phyloP scores from a whole-genome alignment of 2,797 vertebrate species.

The Sylvilagus floridanus region DNA sequence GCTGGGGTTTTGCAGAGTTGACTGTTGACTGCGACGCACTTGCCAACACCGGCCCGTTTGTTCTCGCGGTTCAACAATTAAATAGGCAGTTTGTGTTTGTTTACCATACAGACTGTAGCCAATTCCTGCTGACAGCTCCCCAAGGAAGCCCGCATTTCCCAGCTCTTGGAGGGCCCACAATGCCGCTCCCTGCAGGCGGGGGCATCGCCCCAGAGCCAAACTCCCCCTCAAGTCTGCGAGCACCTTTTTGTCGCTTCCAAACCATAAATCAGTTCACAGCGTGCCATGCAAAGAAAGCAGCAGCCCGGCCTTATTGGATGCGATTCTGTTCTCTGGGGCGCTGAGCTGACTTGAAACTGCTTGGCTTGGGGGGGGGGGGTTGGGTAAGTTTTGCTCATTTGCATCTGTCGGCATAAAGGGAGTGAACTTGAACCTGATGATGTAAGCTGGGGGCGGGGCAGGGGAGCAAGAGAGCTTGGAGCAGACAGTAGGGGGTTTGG shows the following conservation, averaged over 20 bases:
- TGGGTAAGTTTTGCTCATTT: neutral
- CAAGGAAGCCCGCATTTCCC: conserved; percentile 66
- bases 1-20: conserved; percentile 35
- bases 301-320: conserved; percentile 67
- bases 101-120: conserved; percentile 77
- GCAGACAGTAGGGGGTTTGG: neutral
- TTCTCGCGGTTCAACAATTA: conserved; percentile 79
- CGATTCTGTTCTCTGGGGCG: conserved; percentile 35
- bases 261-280: conserved; percentile 78
- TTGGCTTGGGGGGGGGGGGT: neutral
- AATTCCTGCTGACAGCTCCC: conserved; percentile 80
- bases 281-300: conserved; percentile 65
- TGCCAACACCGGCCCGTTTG: conserved; percentile 77
- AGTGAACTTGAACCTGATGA: conserved; percentile 11
- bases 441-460: neutral
- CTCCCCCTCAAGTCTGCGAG: conserved; percentile 35
- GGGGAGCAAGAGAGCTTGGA: neutral
- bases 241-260: conserved; percentile 75
- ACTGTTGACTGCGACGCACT: conserved; percentile 24
- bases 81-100: conserved; percentile 83
- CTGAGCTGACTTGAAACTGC: conserved; percentile 20
- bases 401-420: neutral
- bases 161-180: conserved; percentile 5
- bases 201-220: neutral
- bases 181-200: neutral